Conservation (phyloP, 2,888 invertebrate species). For the Caradrina clavipalpis region DNA sequence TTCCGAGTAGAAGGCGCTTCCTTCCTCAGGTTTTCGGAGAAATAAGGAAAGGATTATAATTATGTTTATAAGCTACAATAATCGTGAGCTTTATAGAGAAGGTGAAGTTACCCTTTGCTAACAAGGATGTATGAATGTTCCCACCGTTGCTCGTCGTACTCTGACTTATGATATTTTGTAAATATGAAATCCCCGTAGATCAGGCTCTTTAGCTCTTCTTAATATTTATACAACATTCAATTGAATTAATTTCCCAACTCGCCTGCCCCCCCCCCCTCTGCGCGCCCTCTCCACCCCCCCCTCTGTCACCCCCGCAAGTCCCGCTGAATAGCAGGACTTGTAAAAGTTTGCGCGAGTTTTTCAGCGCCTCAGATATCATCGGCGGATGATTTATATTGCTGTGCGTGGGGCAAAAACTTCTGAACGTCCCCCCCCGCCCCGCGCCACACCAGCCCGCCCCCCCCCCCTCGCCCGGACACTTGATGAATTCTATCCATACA, state of each 20-base stretch:
- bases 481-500: conserved; percentile 60
- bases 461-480: conserved; percentile 32
- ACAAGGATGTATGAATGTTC: background rate
- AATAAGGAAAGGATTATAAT: background rate
- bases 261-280: background rate
- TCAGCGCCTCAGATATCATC: conserved; percentile 68
- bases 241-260: conserved; percentile 58
- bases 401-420: conserved; percentile 68
- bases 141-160: background rate
- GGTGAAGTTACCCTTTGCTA: background rate
- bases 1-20: background rate
- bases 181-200: background rate
- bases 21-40: background rate
- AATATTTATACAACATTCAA: conserved; percentile 51
- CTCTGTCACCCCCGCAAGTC: conserved; percentile 3
- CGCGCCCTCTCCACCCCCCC: background rate
- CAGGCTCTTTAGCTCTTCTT: background rate
- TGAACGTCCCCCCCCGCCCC: conserved; percentile 16
- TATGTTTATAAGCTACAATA: background rate
- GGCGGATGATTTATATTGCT: conserved; percentile 68
- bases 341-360: conserved; percentile 63
- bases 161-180: background rate
- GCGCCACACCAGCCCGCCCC: background rate
- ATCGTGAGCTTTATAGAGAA: background rate
- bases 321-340: conserved; percentile 48